These are phyloP conservation scores for Drosophila borborema DNA, from an alignment of 2,888 invertebrate genomes.

Conservation along the genomic window DNA sequence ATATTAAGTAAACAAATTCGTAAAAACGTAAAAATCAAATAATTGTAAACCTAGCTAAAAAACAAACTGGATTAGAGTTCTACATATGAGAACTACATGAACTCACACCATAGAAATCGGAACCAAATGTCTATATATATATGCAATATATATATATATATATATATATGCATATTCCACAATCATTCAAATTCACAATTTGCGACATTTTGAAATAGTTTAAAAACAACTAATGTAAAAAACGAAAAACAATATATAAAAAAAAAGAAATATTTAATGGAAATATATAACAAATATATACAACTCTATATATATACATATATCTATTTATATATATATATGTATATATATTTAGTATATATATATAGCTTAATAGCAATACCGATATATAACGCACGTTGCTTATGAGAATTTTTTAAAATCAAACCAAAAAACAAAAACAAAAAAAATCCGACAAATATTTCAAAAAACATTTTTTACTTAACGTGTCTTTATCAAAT, in stretches of 20 bases:
- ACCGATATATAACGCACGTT: conserved; percentile 78
- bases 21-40: conserved; percentile 47
- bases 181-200: conserved; percentile 30
- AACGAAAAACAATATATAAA: conserved; percentile 9
- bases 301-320: conserved; percentile 54
- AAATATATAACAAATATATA: conserved; percentile 62
- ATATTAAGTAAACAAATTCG: conserved; percentile 65
- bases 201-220: conserved; percentile 73
- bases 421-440: conserved; percentile 46
- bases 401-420: conserved; percentile 79
- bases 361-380: conserved; percentile 75
- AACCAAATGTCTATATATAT: conserved; percentile 34
- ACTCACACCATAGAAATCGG: conserved; percentile 38
- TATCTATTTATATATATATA: conserved; percentile 43
- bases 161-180: conserved; percentile 27
- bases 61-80: conserved; percentile 29
- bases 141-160: background rate
- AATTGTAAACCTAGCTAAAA: conserved; percentile 53
- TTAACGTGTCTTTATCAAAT: conserved; percentile 80
- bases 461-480: conserved; percentile 61
- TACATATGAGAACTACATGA: background rate
- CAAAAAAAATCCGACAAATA: conserved; percentile 27
- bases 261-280: conserved; percentile 53
- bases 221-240: conserved; percentile 73
- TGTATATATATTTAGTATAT: conserved; percentile 49